Conservation (phyloP, 2,113 vertebrate species). For the Conger conger region DNA sequence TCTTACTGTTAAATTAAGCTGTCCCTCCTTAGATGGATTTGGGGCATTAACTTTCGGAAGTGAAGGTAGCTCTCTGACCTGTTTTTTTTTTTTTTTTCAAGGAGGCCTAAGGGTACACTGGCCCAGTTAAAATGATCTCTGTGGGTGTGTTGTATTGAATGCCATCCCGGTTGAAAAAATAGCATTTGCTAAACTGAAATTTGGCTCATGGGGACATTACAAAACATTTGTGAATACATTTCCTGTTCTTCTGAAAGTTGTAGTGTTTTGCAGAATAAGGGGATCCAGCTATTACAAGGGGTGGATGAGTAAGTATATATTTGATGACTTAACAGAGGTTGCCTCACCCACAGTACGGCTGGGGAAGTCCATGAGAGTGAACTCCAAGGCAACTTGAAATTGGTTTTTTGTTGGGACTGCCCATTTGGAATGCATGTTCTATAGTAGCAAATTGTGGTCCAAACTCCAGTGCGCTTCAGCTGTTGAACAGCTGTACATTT, state of each 20-base stretch:
- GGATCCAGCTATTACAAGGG: background rate
- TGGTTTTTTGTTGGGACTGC: background rate
- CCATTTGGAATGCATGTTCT: background rate
- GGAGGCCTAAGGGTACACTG: conserved; percentile 35
- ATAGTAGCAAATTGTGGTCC: background rate
- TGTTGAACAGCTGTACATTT: background rate
- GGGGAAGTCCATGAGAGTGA: background rate
- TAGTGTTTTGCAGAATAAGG: background rate
- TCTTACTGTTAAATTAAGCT: conserved; percentile 39
- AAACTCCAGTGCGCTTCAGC: background rate
- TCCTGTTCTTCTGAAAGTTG: background rate
- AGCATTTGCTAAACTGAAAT: background rate
- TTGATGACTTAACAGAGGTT: background rate
- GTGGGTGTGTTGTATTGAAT: conserved; percentile 27
- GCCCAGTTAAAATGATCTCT: conserved; percentile 44
- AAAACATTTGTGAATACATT: background rate
- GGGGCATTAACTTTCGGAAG: conserved; percentile 47
- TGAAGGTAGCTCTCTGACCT: conserved; percentile 50
- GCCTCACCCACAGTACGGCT: background rate
- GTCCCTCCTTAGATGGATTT: conserved; percentile 21
- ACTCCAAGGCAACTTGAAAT: background rate
- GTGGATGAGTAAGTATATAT: background rate
- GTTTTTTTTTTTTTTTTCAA: conserved; percentile 23
- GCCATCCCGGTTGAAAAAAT: background rate
- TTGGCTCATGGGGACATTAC: background rate